Evolutionary conservation across 2,113 vertebrate species (phyloP).

Genomic region (Phyllostomus discolor): DNA sequence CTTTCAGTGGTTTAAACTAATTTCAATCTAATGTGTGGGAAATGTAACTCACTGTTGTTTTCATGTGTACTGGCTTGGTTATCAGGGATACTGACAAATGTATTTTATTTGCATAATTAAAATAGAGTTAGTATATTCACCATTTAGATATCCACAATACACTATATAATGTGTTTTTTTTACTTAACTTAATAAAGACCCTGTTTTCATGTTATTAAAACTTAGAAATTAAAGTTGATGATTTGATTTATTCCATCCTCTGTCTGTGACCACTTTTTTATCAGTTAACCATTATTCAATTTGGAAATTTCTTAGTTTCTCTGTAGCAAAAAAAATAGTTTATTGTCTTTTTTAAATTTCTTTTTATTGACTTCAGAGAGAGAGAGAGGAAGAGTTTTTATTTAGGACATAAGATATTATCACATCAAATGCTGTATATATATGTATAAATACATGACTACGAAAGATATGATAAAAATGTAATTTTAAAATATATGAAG

Average conservation of each 20-base stretch:
- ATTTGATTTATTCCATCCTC: not conserved
- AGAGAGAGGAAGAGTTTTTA: not conserved
- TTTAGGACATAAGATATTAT: not conserved
- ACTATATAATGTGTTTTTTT: not conserved
- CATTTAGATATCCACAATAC: not conserved
- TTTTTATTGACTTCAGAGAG: too few species aligned
- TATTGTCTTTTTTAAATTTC: not conserved
- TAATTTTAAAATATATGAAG: not conserved
- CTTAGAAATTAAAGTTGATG: not conserved
- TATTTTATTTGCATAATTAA: not conserved
- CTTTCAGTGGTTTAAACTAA: not conserved
- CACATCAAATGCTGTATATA: not conserved
- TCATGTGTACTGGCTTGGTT: not conserved
- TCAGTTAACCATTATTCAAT: not conserved
- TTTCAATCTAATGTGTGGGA: not conserved
- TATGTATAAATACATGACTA: not conserved
- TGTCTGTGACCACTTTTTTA: not conserved
- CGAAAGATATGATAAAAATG: not conserved
- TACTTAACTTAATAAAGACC: not conserved
- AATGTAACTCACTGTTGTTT: not conserved
- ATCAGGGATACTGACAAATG: not conserved
- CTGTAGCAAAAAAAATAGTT: not conserved
- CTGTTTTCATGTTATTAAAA: not conserved
- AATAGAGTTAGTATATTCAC: not conserved
- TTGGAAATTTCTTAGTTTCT: not conserved